Evolutionary conservation across 1,140 invertebrate species (phyloP), one percentile per base, ranked within the genome.

Genomic region (Drosophila seguyi): DNA sequence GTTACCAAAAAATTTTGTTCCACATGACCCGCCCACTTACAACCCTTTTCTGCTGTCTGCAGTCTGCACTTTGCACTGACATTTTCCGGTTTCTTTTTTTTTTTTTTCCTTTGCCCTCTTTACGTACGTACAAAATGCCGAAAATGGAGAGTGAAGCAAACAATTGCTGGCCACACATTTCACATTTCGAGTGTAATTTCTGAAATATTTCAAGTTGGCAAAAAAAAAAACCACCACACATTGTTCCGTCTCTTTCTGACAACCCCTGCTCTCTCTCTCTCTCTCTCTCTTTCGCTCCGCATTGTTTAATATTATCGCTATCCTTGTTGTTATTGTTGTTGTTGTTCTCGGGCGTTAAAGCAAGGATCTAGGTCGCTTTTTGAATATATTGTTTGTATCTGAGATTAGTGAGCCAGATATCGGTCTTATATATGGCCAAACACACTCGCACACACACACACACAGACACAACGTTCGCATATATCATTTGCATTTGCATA

Each of bases 381-480:
- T 87, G 83, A 87, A 87, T 87, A 87, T 87, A 87, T 87, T 87
- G 83, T 88, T 87, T 87, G 84, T 84, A 87, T 87, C 83, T 87
- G 62, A 83, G 83, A 87, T 87, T 88, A 88, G 84, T 87, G 78
- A 60, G 62, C 61, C 67, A 79, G 65, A 71, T 87, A 87, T 87
- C 83, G 82, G 84, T 88, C 75, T 82, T 86, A 86, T 86, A 86
- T 86, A 83, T 83, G 65, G 79, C 83, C 63, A 60, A 72, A 69
- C 60, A 75, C 61, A 80, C 75, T 73, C 22, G 42, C 31, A 58
- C 34, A 56, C 67, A 78, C 42, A 71, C 52, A 25, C 25, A 25
- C n/a, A n/a, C n/a, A n/a, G n/a, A 84, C 66, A 76, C 18, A 58
- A 16, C 45, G 34, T 34, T 18, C 22, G 34, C 27, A 65, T 71